Base-by-base conservation (phyloP, 2,888 invertebrate genomes). In the Alentia gelatinosa region DNA sequence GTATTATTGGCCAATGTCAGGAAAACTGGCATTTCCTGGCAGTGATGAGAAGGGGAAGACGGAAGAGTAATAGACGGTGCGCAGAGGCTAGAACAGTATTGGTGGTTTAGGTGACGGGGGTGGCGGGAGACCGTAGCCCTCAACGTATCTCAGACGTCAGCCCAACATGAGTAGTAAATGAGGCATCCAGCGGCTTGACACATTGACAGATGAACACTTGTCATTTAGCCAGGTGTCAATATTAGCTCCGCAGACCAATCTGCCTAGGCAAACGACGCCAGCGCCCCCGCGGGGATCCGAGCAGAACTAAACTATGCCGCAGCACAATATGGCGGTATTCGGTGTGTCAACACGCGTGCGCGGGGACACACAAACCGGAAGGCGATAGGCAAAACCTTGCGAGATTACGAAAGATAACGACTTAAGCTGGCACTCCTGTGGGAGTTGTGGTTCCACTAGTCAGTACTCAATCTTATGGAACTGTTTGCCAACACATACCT, bases 221-320 rank as follows among this genome's bases (percentile, higher is more conserved):
- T 79, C 79, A 79, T 79, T 79, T 30, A 68, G 68, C 30, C 39
- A 35, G 19, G 37, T 35, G 79, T 79, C 79, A 79, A 79, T 79
- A 79, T 79, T 79, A 39, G 39, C 79, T 4, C 79, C 9, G 23
- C 79, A 37, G 39, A 74, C 74, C 74, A 79, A 79, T 79, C 79
- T 79, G 19, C 79, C 23, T 35, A 35, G 12, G 37, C 79, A 79
- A 79, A 79, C 79, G 79, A 15, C 79, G 39, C 79, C 79, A 35
- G 79, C 79, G 39, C 35, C 35, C 37, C 79, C 79, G 19, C 7
- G 35, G 37, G 1, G 37, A 35, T 39, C 19, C 12, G 19, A 7
- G 39, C 79, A 37, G 5, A 79, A 39, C 37, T 79, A 37, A 75
- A 39, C 19, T 39, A 79, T 79, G 79, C 15, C 79, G 30, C 74